phyloP scores from a whole-genome alignment of 2,797 vertebrate species.

The Helarctos malayanus region DNA sequence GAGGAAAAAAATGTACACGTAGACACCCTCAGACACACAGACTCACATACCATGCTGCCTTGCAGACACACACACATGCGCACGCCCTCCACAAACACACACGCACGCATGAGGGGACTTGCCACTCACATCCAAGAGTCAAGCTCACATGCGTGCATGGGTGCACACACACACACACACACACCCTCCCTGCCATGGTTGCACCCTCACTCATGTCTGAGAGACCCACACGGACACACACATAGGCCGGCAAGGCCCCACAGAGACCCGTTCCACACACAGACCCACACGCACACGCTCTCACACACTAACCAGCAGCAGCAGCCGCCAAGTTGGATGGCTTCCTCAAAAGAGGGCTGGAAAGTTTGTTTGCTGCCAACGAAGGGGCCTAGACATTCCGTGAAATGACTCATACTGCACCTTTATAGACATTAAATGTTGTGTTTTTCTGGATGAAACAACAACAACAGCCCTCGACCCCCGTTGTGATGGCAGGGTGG shows the following conservation, averaged over 20 bases:
- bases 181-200: not conserved
- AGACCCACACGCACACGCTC: not conserved
- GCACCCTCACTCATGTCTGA: not conserved
- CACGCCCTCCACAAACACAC: not conserved
- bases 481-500: not conserved
- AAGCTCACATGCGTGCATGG: accelerated
- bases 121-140: not conserved
- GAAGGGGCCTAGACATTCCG: constrained; percentile 84
- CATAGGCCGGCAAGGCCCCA: constrained; percentile 42
- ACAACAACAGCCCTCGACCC: constrained; percentile 65
- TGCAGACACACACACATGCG: constrained; percentile 43
- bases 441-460: constrained; percentile 71
- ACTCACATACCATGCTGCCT: constrained; percentile 74
- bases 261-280: constrained; percentile 56
- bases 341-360: constrained; percentile 84
- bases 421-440: constrained; percentile 81
- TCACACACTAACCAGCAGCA: constrained; percentile 58
- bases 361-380: constrained; percentile 83
- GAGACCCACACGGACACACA: constrained; percentile 27
- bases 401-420: constrained; percentile 83
- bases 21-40: constrained; percentile 75
- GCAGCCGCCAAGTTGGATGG: constrained; percentile 73
- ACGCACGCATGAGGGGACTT: not conserved
- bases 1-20: constrained; percentile 79
- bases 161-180: accelerated